phyloP scores from a whole-genome alignment of 1,140 invertebrate genomes.

The Bradynema listronoti region DNA sequence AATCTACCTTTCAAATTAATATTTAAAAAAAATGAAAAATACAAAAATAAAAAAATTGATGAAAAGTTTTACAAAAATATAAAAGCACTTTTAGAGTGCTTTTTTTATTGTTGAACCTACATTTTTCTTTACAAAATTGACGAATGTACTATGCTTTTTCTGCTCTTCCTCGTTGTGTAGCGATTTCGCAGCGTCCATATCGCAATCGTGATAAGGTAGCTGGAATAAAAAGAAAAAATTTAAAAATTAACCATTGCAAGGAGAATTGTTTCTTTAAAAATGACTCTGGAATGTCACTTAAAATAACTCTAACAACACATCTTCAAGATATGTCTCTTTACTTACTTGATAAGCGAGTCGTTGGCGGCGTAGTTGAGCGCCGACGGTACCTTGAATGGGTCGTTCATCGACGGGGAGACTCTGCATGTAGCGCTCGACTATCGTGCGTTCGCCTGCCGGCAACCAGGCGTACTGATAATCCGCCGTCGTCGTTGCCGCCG shows the following conservation, averaged over 20 bases:
- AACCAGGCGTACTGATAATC: slow-evolving; percentile 17
- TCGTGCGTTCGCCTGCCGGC: slow-evolving; percentile 21
- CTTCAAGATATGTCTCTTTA: slow-evolving; percentile 3
- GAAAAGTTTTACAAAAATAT: too few species aligned
- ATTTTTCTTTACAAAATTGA: slow-evolving; percentile 29
- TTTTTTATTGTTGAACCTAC: too few species aligned
- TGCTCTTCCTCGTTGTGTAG: slow-evolving; percentile 18
- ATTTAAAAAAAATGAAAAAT: too few species aligned
- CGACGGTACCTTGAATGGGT: slow-evolving; percentile 70
- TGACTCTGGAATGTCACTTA: background rate
- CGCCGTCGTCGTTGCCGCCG: background rate
- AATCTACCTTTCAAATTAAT: too few species aligned
- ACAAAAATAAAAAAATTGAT: too few species aligned
- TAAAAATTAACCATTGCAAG: too few species aligned
- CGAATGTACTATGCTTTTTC: slow-evolving; percentile 25
- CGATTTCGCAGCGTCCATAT: slow-evolving; percentile 26
- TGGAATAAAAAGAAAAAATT: too few species aligned
- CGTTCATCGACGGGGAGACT: slow-evolving; percentile 67
- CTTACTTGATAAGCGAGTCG: slow-evolving; percentile 71
- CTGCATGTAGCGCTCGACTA: slow-evolving; percentile 69
- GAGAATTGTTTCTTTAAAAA: background rate
- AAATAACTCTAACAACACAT: slow-evolving; percentile 2
- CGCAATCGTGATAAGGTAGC: slow-evolving; percentile 39
- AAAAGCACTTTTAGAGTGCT: too few species aligned
- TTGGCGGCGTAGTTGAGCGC: slow-evolving; percentile 68